Evolutionary conservation across 2,113 vertebrate species (phyloP), one percentile per base, ranked within the genome.

Genomic region (Dromaius novaehollandiae): DNA sequence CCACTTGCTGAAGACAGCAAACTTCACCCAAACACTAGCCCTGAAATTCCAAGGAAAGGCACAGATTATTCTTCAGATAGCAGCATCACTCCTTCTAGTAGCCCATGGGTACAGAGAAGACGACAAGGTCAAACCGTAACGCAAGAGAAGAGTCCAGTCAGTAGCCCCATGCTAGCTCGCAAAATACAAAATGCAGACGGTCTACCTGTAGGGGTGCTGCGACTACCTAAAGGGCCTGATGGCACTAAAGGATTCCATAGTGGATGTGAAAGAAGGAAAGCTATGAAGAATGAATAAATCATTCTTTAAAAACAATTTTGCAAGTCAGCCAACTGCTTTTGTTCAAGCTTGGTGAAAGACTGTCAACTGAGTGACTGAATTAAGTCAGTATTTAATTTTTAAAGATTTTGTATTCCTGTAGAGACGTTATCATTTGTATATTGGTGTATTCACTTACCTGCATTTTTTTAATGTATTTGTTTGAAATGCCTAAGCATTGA

Each of bases 101-200:
- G 99, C 88, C 99, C 99, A 2, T 99, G 99, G 99, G 99, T 99
- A 12, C 99, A 99, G 88, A 98, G 99, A n/a, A 98, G 99, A 70
- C 98, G 98, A 86, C 99, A 99, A 92, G 99, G 97, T 2, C 98
- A 98, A 75, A 97, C 98, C 92, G 98, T 98, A 3, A 98, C 98
- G 1, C 99, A 98, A 95, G 99, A 99, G 97, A 99, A 98, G 96
- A 99, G 99, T 65, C 99, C 99, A 0, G 95, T 98, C 4, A 98
- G 98, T 5, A 99, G 99, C 79, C 99, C 99, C 2, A 98, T 99
- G 98, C 77, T 99, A 63, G 98, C 98, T 13, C 92, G 98, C 78
- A 99, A 98, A 98, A 99, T 99, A 94, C 99, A 99, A 96, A 98
- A 98, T 4, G 98, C 99, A 2, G 99, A 99, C 0, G 98, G 99